These are phyloP conservation scores for Petrocephalus sullivani DNA, from an alignment of 2,797 vertebrate genomes.

Conservation along the genomic window DNA sequence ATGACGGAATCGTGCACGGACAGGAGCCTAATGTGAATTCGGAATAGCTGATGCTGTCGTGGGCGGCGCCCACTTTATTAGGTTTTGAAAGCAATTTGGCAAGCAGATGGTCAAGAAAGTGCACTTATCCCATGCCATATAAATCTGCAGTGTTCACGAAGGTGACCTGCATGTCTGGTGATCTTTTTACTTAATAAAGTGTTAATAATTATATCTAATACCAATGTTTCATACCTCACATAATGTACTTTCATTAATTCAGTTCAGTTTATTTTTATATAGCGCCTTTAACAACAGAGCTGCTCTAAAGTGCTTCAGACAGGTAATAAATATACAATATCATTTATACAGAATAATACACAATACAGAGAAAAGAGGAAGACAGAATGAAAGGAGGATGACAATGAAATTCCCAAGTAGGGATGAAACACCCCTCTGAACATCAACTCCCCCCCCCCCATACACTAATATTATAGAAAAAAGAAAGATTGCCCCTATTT, in stretches of 20 bases:
- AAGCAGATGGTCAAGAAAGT: neutral
- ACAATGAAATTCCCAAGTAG: neutral
- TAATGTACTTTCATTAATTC: neutral
- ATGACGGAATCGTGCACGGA: neutral
- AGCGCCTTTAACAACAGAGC: neutral
- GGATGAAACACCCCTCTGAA: neutral
- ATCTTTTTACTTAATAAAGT: neutral
- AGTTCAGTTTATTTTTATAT: neutral
- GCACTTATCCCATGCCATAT: neutral
- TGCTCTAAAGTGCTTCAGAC: neutral
- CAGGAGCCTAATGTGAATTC: neutral
- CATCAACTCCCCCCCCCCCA: neutral
- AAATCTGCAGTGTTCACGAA: neutral
- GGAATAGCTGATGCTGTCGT: neutral
- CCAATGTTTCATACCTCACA: neutral
- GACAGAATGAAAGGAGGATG: neutral
- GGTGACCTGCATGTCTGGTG: neutral
- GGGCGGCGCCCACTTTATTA: neutral
- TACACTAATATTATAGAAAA: neutral
- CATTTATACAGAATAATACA: neutral
- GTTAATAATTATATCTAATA: neutral
- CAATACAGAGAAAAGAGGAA: neutral
- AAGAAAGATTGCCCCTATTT: neutral
- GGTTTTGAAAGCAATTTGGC: conserved; percentile 8
- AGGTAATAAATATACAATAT: neutral